Evolutionary conservation across 2,888 invertebrate species (phyloP).

Genomic region (Rotaria socialis): DNA sequence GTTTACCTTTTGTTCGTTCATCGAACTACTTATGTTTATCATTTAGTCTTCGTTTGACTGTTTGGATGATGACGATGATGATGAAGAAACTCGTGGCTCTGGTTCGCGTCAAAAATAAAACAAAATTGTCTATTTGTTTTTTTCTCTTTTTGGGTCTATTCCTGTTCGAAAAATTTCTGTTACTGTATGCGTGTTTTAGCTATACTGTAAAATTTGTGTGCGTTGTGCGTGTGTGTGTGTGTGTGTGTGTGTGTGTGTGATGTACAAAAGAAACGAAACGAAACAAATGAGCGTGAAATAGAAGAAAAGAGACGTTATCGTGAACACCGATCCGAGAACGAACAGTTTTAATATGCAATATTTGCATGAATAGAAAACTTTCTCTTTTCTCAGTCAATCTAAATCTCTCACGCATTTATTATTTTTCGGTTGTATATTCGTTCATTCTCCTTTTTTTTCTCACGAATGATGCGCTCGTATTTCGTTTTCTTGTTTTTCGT

Average conservation of each 20-base stretch:
- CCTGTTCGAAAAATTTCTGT: background rate
- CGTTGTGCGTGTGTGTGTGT: background rate
- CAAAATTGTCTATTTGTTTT: background rate
- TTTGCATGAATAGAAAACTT: conserved; percentile 22
- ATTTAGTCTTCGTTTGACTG: background rate
- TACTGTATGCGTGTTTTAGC: conserved; percentile 20
- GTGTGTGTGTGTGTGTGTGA: conserved; percentile 10
- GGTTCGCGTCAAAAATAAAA: conserved; percentile 11
- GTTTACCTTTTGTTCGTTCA: background rate
- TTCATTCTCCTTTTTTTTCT: background rate
- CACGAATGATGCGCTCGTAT: conserved; percentile 3
- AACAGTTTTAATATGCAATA: conserved; percentile 19
- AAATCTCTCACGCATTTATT: conserved; percentile 6
- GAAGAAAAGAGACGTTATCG: background rate
- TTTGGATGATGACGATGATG: background rate
- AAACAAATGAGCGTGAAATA: background rate
- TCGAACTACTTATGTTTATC: background rate
- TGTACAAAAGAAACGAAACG: background rate
- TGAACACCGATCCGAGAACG: background rate
- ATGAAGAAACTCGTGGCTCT: conserved; percentile 20
- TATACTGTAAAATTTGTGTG: conserved; percentile 2
- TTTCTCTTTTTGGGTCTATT: background rate
- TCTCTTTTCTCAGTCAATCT: background rate
- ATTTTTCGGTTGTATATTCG: conserved; percentile 18
- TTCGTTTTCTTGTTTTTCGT: background rate